Base-by-base conservation (phyloP, 2,113 vertebrate genomes). In the Gobius niger region DNA sequence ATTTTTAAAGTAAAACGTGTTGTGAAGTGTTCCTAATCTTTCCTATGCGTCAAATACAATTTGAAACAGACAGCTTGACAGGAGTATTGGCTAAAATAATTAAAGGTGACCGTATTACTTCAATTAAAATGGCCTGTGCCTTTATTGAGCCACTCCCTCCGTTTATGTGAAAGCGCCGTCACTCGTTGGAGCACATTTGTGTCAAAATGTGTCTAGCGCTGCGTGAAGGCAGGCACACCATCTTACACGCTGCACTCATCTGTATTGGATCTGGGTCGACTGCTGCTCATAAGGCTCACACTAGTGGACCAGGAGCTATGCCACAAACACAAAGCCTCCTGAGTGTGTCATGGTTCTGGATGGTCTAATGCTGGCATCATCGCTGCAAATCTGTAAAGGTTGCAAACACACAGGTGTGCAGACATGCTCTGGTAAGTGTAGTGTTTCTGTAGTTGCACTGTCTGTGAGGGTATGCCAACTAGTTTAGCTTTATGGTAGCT, bases 121-220 rank as follows among this genome's bases (percentile, higher is more conserved):
- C 24, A 34, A 4, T 34, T 34, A 34, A 34, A 34, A 34, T 34
- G 2, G 24, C 24, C 85, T 53, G 46, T 76, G 76, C 81, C 85
- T 85, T 82, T 83, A 85, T 88, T 85, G 75, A 81, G 87, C 86
- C 86, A 84, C 88, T 85, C 83, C 87, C 83, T 91, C 87, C 88
- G 87, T 91, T 92, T 91, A 88, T 90, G 88, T 89, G 87, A 85
- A 80, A 90, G 86, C 92, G 91, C 91, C 91, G 90, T 85, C 90
- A 91, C 88, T 92, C 90, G 89, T 92, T 92, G 84, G 84, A 87
- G 77, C 81, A 65, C 78, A 91, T 93, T 93, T 94, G 91, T 88
- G 91, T 93, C 91, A 92, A 92, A 93, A 89, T 86, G 90, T 88
- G 24, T 91, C 16, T 89, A 89, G 88, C 89, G 91, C 79, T 86